A percentile compares a stretch with the other conserved stretches of the same genome.
These are phyloP conservation scores for Mesoligia furuncula DNA, from an alignment of 2,888 invertebrate genomes.

Conservation along the genomic window DNA sequence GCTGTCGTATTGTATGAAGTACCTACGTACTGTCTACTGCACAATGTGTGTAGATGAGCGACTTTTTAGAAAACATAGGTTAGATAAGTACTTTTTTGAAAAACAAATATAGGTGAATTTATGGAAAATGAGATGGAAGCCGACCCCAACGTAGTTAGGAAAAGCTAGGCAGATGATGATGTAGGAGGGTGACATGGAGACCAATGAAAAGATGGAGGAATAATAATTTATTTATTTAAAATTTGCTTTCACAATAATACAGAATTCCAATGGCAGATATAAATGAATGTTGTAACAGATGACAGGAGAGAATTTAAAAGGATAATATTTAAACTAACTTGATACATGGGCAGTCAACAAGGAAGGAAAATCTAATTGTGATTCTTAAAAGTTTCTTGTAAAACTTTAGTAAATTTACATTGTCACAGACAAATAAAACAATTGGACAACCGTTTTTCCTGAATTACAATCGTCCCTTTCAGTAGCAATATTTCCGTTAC, in stretches of 20 bases:
- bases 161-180: background rate
- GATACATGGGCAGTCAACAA: background rate
- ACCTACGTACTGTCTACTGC: background rate
- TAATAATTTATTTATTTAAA: background rate
- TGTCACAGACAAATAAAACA: background rate
- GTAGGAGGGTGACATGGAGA: background rate
- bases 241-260: background rate
- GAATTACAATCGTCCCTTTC: background rate
- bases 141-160: too few species aligned
- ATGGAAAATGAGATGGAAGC: background rate
- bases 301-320: background rate
- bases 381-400: background rate
- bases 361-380: background rate
- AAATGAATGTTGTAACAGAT: too few species aligned
- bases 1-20: constrained; percentile 52
- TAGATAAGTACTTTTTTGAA: background rate
- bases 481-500: background rate
- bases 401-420: background rate
- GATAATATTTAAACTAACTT: background rate
- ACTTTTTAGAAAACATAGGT: constrained; percentile 14
- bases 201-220: background rate
- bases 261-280: background rate
- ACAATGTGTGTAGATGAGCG: background rate
- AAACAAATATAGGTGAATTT: background rate
- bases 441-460: too few species aligned